These are phyloP conservation scores for Tricholauxania praeusta DNA, from an alignment of 2,888 invertebrate genomes.

Conservation along the genomic window DNA sequence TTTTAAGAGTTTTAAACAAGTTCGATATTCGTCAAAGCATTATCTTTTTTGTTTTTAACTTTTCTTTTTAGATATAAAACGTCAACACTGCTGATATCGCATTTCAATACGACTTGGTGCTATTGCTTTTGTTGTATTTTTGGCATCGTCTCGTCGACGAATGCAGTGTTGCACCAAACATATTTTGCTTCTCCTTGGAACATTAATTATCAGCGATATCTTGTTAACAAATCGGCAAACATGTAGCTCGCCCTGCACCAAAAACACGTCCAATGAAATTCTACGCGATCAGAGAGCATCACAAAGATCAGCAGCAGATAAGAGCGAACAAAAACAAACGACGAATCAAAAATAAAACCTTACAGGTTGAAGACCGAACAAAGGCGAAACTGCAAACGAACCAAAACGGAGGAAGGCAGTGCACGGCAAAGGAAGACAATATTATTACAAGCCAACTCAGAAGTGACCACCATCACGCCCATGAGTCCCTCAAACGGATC, in stretches of 20 bases:
- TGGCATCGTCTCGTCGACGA: background rate
- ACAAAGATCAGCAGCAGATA: slow-evolving; percentile 11
- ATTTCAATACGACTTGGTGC: background rate
- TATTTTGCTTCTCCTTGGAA: slow-evolving; percentile 11
- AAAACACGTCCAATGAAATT: slow-evolving; percentile 21
- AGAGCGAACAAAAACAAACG: slow-evolving; percentile 5
- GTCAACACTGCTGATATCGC: no score
- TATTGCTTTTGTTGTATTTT: background rate
- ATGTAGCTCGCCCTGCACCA: background rate
- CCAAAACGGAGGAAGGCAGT: background rate
- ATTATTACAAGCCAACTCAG: slow-evolving; percentile 9
- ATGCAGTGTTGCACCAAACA: slow-evolving; percentile 5
- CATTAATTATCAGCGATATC: slow-evolving; percentile 31
- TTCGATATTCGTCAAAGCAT: no score
- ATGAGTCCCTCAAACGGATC: background rate
- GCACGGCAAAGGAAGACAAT: background rate
- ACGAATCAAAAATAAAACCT: background rate
- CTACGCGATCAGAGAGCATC: slow-evolving; percentile 2
- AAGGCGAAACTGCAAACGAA: background rate
- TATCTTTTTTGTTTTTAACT: no score
- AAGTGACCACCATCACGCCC: slow-evolving; percentile 28
- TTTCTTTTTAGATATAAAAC: no score
- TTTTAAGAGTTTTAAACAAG: no score
- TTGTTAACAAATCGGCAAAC: background rate
- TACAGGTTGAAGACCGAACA: background rate